Evolutionary conservation across 2,888 invertebrate species (phyloP).

Genomic region (Ophraella communa): DNA sequence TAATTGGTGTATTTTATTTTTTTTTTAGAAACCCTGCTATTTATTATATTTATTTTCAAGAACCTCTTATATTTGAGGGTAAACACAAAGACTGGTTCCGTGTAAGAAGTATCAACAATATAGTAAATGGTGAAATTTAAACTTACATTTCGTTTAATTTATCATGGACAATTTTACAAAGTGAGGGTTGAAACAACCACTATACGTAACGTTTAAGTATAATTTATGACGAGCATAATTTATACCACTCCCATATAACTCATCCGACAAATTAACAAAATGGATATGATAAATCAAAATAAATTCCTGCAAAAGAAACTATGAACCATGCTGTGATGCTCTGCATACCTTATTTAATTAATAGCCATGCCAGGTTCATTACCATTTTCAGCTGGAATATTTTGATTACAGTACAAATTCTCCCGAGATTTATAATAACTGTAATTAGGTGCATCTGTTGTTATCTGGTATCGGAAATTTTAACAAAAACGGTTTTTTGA

Average conservation of each 20-base stretch:
- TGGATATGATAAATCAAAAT: not conserved
- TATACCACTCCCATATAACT: not conserved
- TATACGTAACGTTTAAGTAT: not conserved
- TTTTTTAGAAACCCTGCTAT: too few species aligned
- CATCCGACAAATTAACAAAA: not conserved
- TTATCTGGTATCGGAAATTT: too few species aligned
- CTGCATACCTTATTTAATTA: constrained; percentile 12
- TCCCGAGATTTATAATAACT: not conserved
- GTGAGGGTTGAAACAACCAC: not conserved
- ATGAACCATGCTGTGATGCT: not conserved
- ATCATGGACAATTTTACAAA: not conserved
- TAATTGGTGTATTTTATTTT: too few species aligned
- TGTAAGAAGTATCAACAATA: too few species aligned
- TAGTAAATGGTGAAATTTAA: too few species aligned
- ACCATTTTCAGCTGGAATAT: not conserved
- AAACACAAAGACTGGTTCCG: too few species aligned
- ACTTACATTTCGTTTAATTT: too few species aligned
- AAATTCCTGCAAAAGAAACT: not conserved
- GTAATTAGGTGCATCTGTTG: too few species aligned
- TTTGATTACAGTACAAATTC: not conserved
- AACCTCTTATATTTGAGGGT: too few species aligned
- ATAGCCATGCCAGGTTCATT: constrained; percentile 4
- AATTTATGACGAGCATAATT: not conserved
- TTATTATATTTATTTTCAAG: too few species aligned
- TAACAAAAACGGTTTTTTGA: too few species aligned